Percentiles rank a stretch among this genome's conserved stretches.
These are phyloP conservation scores for Paralvinella palmiformis DNA, from an alignment of 1,140 invertebrate genomes.

Conservation along the genomic window DNA sequence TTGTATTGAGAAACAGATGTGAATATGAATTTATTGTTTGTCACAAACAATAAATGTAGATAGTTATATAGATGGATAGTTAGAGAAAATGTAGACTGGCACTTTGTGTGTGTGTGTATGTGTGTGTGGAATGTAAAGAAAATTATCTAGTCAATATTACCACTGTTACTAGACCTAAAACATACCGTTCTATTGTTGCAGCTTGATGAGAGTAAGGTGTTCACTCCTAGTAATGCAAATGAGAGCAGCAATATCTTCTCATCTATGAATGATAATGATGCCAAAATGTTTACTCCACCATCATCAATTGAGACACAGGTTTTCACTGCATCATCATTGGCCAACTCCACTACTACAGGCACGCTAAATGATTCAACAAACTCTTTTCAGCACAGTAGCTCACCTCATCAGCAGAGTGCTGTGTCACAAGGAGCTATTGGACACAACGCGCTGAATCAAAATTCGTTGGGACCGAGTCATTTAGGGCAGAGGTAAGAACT, in stretches of 20 bases:
- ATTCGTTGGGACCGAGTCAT: background rate
- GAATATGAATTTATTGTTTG: no score
- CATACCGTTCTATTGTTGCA: slow-evolving; percentile 23
- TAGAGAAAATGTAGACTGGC: no score
- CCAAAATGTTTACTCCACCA: background rate
- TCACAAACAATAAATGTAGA: no score
- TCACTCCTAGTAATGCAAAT: slow-evolving; percentile 64
- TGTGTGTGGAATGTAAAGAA: no score
- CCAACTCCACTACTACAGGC: background rate
- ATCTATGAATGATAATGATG: background rate
- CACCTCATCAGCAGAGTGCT: background rate
- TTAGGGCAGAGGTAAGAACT: background rate
- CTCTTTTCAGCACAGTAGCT: background rate
- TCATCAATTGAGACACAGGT: slow-evolving; percentile 5
- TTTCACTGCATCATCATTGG: no score
- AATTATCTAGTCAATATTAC: background rate
- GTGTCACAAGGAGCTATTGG: background rate
- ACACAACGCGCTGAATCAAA: background rate
- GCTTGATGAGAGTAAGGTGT: slow-evolving; percentile 89
- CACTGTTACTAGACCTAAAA: background rate
- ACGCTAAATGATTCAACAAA: background rate
- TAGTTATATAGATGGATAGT: no score
- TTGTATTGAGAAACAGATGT: no score
- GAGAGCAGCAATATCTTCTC: background rate
- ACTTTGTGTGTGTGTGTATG: no score